Evolutionary conservation across 1,140 invertebrate genomes (phyloP).

Genomic region (Sycophila sp.): DNA sequence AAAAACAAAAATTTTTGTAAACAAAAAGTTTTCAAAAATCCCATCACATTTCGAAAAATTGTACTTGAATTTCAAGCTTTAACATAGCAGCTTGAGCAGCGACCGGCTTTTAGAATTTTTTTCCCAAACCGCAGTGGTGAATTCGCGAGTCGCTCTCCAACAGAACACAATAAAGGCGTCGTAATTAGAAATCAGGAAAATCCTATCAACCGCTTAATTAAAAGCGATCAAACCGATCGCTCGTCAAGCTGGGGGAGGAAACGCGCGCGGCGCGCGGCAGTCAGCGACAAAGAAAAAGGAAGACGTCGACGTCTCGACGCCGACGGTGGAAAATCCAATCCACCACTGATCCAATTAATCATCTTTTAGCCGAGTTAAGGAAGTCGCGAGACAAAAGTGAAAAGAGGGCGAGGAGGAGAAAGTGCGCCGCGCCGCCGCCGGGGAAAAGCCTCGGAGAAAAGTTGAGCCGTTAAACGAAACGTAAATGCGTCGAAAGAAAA

Average conservation of each 20-base stretch:
- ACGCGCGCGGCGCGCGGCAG: neutral
- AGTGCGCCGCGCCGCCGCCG: neutral
- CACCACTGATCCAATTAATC: conserved; percentile 38
- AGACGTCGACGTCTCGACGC: no score
- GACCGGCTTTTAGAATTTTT: no score
- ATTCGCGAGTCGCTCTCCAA: neutral
- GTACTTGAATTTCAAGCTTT: no score
- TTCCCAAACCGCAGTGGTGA: no score
- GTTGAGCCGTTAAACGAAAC: conserved; percentile 47
- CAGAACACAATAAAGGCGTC: neutral
- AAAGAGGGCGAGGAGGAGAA: conserved; percentile 20
- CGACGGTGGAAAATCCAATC: conserved; percentile 8
- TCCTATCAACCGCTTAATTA: conserved; percentile 8
- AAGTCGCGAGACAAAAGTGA: conserved; percentile 16
- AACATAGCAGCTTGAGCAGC: no score
- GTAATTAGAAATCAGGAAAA: neutral
- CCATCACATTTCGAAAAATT: no score
- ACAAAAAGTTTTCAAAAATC: no score
- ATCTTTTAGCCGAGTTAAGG: conserved; percentile 12
- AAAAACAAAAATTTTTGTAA: no score
- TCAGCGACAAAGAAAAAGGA: neutral
- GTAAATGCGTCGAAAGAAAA: conserved; percentile 17
- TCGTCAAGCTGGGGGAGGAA: neutral
- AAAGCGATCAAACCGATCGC: conserved; percentile 17
- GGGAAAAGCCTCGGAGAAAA: conserved; percentile 40